Base-by-base conservation (phyloP, 1,140 invertebrate genomes). In the Andrena cerasifolii region DNA sequence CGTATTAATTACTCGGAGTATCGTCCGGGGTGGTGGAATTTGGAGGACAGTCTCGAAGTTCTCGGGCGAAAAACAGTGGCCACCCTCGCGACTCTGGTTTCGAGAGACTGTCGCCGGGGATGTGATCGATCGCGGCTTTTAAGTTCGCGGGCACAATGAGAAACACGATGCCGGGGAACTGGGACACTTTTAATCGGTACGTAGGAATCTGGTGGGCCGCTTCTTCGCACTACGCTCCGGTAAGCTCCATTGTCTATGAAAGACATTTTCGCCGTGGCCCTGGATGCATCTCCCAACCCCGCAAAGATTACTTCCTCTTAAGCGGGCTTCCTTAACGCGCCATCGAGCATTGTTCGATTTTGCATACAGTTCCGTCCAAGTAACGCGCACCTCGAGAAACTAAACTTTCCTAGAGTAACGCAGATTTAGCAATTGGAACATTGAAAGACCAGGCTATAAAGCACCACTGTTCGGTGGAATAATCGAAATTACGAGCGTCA, bases 121-220 rank as follows among this genome's bases (percentile, higher is more conserved):
- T 28, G 49, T 62, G 67, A 83, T 82, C 65, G 81, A 82, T 73
- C 49, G 10, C 21, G 58, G 67, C 56, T 82, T 54, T 82, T 80
- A 71, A 80, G 73, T 77, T 72, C 33, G 54, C 49, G 45, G 24
- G 21, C 66, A 81, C 75, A 83, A 83, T 83, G 68, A 59, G 54
- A 78, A 68, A 82, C 80, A 82, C 68, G 49, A 61, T 72, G 68
- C 47, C 40, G 16, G 10, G 28, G 16, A 83, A 83, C 67, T 83
- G 63, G 81, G 80, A 78, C 81, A 49, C 49, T 78, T 83, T 82
- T 83, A 83, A 82, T 83, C 81, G 80, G 66, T 66, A 61, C 68
- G 45, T 82, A 76, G 63, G 49, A 67, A 81, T 78, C 67, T 61
- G 14, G 62, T 26, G 67, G 77, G 78, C 62, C 56, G 45, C 26